phyloP scores from a whole-genome alignment of 2,888 invertebrate genomes.

The Limnephilus lunatus region DNA sequence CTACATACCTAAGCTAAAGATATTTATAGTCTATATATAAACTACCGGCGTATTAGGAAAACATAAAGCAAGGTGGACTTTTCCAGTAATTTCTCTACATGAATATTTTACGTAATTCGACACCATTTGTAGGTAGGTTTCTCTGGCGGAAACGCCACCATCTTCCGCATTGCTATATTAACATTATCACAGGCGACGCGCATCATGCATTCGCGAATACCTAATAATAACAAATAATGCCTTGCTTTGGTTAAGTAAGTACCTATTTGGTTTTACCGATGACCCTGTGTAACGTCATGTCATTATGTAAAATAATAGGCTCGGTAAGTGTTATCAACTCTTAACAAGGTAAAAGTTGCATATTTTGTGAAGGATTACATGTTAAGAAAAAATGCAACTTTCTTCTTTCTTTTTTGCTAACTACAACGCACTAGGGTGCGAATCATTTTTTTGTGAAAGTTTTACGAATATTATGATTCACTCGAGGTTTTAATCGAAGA shows the following conservation, averaged over 20 bases:
- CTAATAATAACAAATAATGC: neutral
- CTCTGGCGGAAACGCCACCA: neutral
- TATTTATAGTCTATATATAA: too few relatives aligned
- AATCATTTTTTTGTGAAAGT: neutral
- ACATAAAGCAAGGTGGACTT: neutral
- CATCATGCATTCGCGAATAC: neutral
- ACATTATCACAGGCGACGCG: neutral
- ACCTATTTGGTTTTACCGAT: neutral
- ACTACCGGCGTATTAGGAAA: neutral
- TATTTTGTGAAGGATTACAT: neutral
- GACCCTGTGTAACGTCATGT: neutral
- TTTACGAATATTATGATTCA: neutral
- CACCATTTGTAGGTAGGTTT: neutral
- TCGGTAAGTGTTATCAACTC: neutral
- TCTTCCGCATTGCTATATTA: constrained; percentile 8
- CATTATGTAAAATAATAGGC: neutral
- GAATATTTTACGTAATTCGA: constrained; percentile 2
- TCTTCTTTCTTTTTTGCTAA: neutral
- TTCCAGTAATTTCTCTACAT: neutral
- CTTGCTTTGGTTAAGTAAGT: neutral
- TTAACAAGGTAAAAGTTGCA: neutral
- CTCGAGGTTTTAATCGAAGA: too few relatives aligned
- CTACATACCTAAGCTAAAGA: too few relatives aligned
- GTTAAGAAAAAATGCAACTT: neutral
- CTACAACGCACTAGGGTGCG: neutral